phyloP scores from a whole-genome alignment of 2,797 vertebrate genomes.

The Aulostomus chinensis region DNA sequence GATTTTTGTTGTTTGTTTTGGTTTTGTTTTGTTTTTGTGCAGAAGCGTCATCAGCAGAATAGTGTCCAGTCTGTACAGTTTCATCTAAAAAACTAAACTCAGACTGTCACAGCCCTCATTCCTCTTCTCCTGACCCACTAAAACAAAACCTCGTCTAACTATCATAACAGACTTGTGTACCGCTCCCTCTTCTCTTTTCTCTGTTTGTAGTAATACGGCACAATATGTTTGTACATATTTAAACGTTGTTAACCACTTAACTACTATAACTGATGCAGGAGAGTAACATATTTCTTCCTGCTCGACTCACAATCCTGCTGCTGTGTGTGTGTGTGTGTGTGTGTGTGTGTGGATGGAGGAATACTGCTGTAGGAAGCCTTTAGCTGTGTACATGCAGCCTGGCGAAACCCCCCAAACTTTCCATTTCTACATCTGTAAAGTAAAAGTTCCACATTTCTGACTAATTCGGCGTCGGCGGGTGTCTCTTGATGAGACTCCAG shows the following conservation, averaged over 20 bases:
- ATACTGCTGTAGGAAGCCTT: neutral
- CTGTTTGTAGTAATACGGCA: slow-evolving; percentile 68
- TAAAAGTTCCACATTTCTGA: too few relatives aligned
- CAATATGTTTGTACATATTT: slow-evolving; percentile 86
- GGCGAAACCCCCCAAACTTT: too few relatives aligned
- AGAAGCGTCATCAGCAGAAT: slow-evolving; percentile 1
- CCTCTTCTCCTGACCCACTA: neutral
- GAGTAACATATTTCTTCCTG: neutral
- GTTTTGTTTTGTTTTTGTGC: slow-evolving; percentile 4
- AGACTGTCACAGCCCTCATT: neutral
- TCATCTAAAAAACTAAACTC: neutral
- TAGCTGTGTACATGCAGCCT: slow-evolving; percentile 1
- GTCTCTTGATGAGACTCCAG: too few relatives aligned
- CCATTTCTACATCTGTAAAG: too few relatives aligned
- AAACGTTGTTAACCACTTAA: slow-evolving; percentile 73
- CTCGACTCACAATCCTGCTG: neutral
- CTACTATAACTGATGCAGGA: neutral
- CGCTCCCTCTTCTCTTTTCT: neutral
- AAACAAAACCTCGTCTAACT: slow-evolving; percentile 51
- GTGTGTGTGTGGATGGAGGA: neutral
- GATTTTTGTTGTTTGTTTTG: too few relatives aligned
- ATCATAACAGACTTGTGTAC: slow-evolving; percentile 64
- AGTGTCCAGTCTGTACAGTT: slow-evolving; percentile 17
- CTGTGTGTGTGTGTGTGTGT: too few relatives aligned
- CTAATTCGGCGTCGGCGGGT: too few relatives aligned